Base-by-base conservation (phyloP, 2,888 invertebrate genomes). In the Pyrocoelia pectoralis region DNA sequence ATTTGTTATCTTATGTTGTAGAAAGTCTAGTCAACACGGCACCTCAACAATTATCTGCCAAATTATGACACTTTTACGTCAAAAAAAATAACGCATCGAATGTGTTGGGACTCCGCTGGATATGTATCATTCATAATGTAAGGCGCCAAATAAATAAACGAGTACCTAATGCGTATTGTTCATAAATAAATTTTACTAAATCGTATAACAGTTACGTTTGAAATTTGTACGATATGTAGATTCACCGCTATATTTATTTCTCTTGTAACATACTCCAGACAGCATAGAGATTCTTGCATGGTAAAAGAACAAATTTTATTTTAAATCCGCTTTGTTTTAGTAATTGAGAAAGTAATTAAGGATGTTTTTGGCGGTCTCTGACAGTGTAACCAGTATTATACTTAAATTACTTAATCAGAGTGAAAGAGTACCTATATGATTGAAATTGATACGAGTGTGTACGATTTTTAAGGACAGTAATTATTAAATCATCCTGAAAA, bases 1-100 rank as follows among this genome's bases (percentile, higher is more conserved):
- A 70, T 70, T 70, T 70, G 68, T 70, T 70, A 70, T 65, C 57
- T 55, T n/a, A 41, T 52, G 56, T 52, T 58, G 41, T 50, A 18
- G 55, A 55, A 58, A 65, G 78, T 78, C 78, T 78, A 78, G 79
- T 68, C 79, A 70, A 56, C 53, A 68, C 71, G 79, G 78, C 79
- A 77, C 79, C 79, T 74, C 68, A 69, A 73, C 79, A 77, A 77
- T 77, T 77, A 78, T 77, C 76, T 73, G 77, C 75, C 76, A 77
- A 78, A 77, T 77, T 78, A 77, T 77, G 76, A 77, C 77, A 77
- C 77, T 76, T 76, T 75, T 59, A 66, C 66, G 65, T 52, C 17
- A 12, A 54, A 62, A 56, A 56, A 65, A 56, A 61, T 64, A 55
- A 65, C 61, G 65, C 49, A 64, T 56, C 14, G 56, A 10, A 43